These are phyloP conservation scores for Porites lobata DNA, from an alignment of 92 coral and sea anemone genomes.

Conservation along the genomic window DNA sequence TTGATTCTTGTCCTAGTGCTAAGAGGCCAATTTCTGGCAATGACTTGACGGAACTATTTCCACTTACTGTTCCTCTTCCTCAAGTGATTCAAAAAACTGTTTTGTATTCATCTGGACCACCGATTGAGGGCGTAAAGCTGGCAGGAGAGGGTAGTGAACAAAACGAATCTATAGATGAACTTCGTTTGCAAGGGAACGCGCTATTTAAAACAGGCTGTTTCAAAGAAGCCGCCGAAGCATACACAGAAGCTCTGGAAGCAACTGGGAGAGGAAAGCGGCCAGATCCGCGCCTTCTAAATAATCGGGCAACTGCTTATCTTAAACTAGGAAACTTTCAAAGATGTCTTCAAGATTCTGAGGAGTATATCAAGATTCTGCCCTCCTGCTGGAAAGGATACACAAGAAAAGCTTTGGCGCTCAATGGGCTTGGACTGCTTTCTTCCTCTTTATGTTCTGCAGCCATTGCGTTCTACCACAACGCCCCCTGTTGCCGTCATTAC, in stretches of 20 bases:
- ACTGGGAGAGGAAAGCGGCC: not conserved
- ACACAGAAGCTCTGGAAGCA: constrained; percentile 37
- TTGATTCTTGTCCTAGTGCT: constrained; percentile 9
- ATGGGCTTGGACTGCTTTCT: constrained; percentile 12
- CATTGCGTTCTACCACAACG: constrained; percentile 32
- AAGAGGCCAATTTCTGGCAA: not conserved
- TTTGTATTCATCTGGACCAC: constrained; percentile 22
- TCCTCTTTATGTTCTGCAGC: constrained; percentile 43
- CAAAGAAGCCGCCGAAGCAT: constrained; percentile 32
- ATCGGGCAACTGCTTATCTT: constrained; percentile 58
- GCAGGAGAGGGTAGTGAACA: not conserved
- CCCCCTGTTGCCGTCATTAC: constrained; percentile 14
- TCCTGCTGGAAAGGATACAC: constrained; percentile 55
- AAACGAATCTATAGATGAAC: not conserved
- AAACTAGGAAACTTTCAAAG: constrained; percentile 15
- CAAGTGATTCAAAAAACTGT: constrained; percentile 18
- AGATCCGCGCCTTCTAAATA: constrained; percentile 47
- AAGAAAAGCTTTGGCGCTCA: constrained; percentile 57
- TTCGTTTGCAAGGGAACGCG: constrained; percentile 51
- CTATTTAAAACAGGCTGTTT: constrained; percentile 17
- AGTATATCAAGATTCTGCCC: constrained; percentile 28
- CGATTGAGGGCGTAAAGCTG: not conserved
- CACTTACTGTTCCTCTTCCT: constrained; percentile 36
- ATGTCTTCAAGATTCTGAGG: constrained; percentile 40
- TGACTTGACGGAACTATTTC: not conserved